phyloP scores from a whole-genome alignment of 2,888 invertebrate genomes.

The Macaria notata region DNA sequence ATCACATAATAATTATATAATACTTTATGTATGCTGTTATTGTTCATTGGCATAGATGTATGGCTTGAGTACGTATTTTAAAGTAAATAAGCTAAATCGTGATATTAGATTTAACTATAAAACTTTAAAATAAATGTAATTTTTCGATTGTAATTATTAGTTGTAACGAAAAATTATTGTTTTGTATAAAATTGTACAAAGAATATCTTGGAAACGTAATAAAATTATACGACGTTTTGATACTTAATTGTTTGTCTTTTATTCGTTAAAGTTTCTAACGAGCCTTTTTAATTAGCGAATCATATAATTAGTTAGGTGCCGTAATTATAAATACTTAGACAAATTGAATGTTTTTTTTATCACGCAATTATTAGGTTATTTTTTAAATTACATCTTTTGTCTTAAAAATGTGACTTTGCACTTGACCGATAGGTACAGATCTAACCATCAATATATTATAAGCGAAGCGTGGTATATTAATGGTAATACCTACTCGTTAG shows the following conservation, averaged over 20 bases:
- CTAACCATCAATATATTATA: too few species aligned
- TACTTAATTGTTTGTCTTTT: slow-evolving; percentile 70
- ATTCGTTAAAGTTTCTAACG: slow-evolving; percentile 36
- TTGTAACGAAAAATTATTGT: slow-evolving; percentile 76
- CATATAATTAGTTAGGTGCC: too few species aligned
- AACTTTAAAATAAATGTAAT: slow-evolving; percentile 79
- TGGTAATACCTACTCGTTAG: too few species aligned
- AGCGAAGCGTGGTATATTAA: too few species aligned
- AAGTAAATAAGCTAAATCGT: slow-evolving; percentile 80
- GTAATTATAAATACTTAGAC: too few species aligned
- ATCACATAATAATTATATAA: slow-evolving; percentile 19
- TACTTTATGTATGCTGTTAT: slow-evolving; percentile 66
- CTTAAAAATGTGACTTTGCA: too few species aligned
- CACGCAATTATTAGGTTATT: too few species aligned
- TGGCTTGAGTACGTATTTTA: slow-evolving; percentile 72
- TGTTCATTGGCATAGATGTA: slow-evolving; percentile 65
- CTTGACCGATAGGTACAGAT: too few species aligned
- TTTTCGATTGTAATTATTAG: slow-evolving; percentile 82
- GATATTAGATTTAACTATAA: slow-evolving; percentile 80
- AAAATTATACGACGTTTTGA: slow-evolving; percentile 83
- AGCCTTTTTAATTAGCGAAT: slow-evolving; percentile 28
- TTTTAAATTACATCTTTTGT: too few species aligned
- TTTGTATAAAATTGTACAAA: slow-evolving; percentile 82
- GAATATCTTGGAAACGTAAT: slow-evolving; percentile 77
- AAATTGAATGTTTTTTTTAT: too few species aligned